A percentile compares a stretch with the other conserved stretches of the same genome.
Conservation (phyloP, 2,888 invertebrate species). For the Ennomos erosarius region DNA sequence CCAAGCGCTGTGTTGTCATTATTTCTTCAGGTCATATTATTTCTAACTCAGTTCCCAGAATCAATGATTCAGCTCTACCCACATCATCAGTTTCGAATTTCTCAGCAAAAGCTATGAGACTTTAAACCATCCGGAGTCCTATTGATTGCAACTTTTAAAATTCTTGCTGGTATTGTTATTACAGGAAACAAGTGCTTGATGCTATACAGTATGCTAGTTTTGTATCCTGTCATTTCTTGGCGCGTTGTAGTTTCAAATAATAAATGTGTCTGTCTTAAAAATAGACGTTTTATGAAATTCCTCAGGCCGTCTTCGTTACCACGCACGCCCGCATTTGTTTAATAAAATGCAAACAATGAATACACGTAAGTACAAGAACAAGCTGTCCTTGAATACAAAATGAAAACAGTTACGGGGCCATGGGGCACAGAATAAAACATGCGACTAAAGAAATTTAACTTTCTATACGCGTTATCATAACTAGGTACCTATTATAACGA, state of each 20-base stretch:
- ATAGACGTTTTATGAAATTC: not conserved
- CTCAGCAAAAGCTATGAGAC: constrained; percentile 6
- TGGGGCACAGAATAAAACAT: constrained; percentile 51
- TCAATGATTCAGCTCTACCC: constrained; percentile 9
- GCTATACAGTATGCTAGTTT: not conserved
- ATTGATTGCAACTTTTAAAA: not conserved
- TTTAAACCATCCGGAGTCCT: constrained; percentile 7
- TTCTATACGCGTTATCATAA: constrained; percentile 64
- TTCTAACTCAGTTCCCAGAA: not conserved
- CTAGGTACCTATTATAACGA: constrained; percentile 8
- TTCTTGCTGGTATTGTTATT: not conserved
- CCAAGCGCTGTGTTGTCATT: not conserved
- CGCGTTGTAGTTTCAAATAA: constrained; percentile 2
- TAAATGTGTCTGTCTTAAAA: constrained; percentile 5
- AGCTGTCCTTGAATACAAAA: constrained; percentile 31
- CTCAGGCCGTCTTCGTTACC: constrained; percentile 1
- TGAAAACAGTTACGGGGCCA: constrained; percentile 13
- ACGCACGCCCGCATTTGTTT: constrained; percentile 30
- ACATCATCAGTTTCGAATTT: constrained; percentile 6
- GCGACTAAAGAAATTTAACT: constrained; percentile 67
- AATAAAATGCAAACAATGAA: constrained; percentile 36
- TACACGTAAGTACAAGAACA: constrained; percentile 11
- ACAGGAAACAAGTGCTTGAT: constrained; percentile 2
- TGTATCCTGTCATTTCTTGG: constrained; percentile 7
- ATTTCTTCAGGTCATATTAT: constrained; percentile 2